Evolutionary conservation across 2,113 vertebrate genomes (phyloP).

Genomic region (Heteronetta atricapilla): DNA sequence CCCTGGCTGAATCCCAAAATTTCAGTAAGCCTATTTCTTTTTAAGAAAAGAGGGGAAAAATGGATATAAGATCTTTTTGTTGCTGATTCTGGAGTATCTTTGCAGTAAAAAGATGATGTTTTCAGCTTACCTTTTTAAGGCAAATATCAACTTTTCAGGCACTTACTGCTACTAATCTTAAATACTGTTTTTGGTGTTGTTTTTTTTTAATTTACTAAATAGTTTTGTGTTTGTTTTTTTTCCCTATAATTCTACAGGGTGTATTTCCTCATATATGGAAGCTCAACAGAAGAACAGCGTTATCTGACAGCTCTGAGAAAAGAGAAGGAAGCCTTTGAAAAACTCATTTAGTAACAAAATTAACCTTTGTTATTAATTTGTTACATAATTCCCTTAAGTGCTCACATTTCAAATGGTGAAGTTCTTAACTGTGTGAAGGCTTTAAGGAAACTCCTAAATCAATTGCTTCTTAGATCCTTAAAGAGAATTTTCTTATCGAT

Average conservation of each 20-base stretch:
- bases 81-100: background rate
- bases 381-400: background rate
- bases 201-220: background rate
- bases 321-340: constrained; percentile 96
- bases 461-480: no score
- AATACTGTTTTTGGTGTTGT: background rate
- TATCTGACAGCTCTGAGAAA: constrained; percentile 92
- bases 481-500: no score
- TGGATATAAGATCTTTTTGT: background rate
- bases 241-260: constrained; percentile 77
- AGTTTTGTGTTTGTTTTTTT: background rate
- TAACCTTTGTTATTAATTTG: background rate
- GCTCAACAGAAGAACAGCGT: constrained; percentile 94
- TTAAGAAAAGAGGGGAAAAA: background rate
- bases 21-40: background rate
- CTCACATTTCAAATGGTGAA: background rate
- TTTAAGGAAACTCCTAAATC: no score
- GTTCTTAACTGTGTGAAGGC: no score
- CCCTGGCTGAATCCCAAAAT: background rate
- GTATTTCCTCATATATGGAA: constrained; percentile 96
- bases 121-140: background rate
- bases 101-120: background rate
- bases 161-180: background rate
- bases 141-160: constrained; percentile 3
- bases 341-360: constrained; percentile 88